Conservation (phyloP, 2,888 invertebrate genomes). For the Drosophila algonquin region DNA sequence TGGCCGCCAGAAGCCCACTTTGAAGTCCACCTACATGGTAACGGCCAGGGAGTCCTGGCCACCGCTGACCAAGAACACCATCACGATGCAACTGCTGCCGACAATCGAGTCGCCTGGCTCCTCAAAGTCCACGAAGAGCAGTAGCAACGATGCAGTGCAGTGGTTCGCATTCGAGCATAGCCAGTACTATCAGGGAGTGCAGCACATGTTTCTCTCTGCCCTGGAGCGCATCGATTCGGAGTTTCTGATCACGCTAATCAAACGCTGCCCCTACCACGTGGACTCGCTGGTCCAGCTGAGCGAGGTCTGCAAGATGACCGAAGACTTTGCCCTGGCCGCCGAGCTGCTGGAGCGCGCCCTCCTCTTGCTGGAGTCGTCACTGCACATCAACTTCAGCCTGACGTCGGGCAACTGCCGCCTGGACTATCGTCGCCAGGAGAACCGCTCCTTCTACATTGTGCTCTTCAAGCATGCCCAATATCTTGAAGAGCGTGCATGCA, state of each 20-base stretch:
- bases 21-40: conserved; percentile 88
- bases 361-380: conserved; percentile 90
- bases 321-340: conserved; percentile 91
- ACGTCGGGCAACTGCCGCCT: conserved; percentile 89
- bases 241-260: conserved; percentile 90
- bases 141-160: conserved; percentile 72
- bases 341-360: conserved; percentile 92
- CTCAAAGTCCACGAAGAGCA: conserved; percentile 56
- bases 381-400: conserved; percentile 92
- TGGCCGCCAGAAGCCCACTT: conserved; percentile 85
- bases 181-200: conserved; percentile 89
- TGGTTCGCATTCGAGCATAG: conserved; percentile 91
- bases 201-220: conserved; percentile 90
- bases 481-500: conserved; percentile 91
- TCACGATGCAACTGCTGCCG: conserved; percentile 88
- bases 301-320: conserved; percentile 90
- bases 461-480: conserved; percentile 92
- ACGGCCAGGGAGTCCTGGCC: conserved; percentile 90
- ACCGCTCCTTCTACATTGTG: conserved; percentile 91
- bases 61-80: conserved; percentile 88
- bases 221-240: conserved; percentile 92
- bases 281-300: conserved; percentile 92
- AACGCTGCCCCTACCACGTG: conserved; percentile 91
- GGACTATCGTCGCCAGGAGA: conserved; percentile 92
- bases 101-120: conserved; percentile 65